A percentile compares a stretch with the other conserved stretches of the same genome.
Evolutionary conservation across 2,797 vertebrate genomes (phyloP).

Genomic region (Enoplosus armatus): DNA sequence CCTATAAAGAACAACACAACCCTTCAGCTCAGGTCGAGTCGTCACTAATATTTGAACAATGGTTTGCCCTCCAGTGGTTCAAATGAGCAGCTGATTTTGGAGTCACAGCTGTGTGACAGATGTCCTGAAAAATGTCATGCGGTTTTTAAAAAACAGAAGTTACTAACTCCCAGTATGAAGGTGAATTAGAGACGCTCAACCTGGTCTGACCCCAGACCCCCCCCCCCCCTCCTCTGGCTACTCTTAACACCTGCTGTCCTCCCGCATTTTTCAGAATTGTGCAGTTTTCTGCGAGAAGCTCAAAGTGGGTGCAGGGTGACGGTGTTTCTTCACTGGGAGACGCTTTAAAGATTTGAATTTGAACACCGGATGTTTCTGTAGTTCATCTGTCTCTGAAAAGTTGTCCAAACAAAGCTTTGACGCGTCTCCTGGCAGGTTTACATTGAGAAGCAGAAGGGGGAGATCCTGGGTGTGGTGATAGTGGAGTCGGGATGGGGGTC

Average conservation of each 20-base stretch:
- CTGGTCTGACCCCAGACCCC: constrained; percentile 18
- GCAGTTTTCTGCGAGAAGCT: background rate
- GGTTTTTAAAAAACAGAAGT: background rate
- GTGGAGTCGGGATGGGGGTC: constrained; percentile 99
- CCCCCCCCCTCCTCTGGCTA: background rate
- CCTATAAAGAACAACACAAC: background rate
- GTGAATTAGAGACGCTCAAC: constrained; percentile 28
- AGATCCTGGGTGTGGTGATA: constrained; percentile 95
- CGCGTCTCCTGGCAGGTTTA: constrained; percentile 86
- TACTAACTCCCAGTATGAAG: constrained; percentile 8
- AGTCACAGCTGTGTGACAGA: constrained; percentile 41
- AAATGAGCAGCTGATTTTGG: constrained; percentile 35
- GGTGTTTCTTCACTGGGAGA: too few relatives aligned
- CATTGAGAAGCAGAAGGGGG: constrained; percentile 98
- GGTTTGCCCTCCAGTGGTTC: constrained; percentile 35
- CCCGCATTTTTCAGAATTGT: constrained; percentile 10
- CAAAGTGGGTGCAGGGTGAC: too few relatives aligned
- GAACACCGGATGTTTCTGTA: too few relatives aligned
- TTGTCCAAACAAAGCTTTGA: background rate
- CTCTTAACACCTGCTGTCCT: constrained; percentile 7
- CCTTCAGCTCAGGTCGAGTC: constrained; percentile 3
- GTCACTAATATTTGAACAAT: background rate
- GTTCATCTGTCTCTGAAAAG: background rate
- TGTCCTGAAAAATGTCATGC: constrained; percentile 3
- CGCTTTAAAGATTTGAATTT: too few relatives aligned